Conservation (phyloP, 1,140 invertebrate species). For the Chironomus striatipennis region DNA sequence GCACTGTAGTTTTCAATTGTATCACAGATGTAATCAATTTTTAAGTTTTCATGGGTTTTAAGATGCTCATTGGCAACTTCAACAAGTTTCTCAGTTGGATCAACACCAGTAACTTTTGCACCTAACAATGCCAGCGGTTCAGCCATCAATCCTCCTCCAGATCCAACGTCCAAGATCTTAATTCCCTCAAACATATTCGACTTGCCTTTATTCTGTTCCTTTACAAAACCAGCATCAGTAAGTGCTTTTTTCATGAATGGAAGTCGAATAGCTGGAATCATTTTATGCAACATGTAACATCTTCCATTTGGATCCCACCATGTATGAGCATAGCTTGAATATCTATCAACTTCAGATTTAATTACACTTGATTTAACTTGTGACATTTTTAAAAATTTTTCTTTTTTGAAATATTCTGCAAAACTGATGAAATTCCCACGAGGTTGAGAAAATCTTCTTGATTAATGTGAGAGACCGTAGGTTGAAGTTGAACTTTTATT, state of each 20-base stretch:
- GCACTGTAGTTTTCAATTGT: slow-evolving; percentile 45
- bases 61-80: slow-evolving; percentile 48
- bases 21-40: slow-evolving; percentile 26
- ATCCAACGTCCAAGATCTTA: slow-evolving; percentile 70
- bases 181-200: slow-evolving; percentile 48
- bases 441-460: no score
- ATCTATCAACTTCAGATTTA: not conserved
- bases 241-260: slow-evolving; percentile 58
- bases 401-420: no score
- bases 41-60: slow-evolving; percentile 29
- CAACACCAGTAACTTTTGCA: slow-evolving; percentile 61
- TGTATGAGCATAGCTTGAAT: not conserved
- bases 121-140: slow-evolving; percentile 44
- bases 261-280: slow-evolving; percentile 37
- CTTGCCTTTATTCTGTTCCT: slow-evolving; percentile 25
- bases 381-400: no score
- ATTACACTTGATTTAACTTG: not conserved
- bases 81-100: slow-evolving; percentile 58
- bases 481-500: no score
- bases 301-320: not conserved
- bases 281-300: not conserved
- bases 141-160: slow-evolving; percentile 52
- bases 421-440: no score
- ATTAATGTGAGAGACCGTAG: no score
- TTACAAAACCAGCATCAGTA: slow-evolving; percentile 36